Base-by-base conservation (phyloP, 1,140 invertebrate species). In the Gryllus bimaculatus region DNA sequence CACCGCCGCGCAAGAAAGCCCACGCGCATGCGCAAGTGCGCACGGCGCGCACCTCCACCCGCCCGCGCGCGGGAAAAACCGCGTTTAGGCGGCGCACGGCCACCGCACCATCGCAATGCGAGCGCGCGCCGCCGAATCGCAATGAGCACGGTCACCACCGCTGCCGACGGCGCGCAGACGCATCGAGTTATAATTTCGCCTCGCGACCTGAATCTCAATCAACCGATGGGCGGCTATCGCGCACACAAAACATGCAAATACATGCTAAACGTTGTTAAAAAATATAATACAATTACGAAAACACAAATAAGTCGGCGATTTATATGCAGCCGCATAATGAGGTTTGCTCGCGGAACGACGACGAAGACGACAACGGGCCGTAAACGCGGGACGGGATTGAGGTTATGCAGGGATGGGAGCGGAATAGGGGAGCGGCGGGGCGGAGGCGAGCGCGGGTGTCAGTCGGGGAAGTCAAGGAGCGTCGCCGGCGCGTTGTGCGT, bases 241-340 rank as follows among this genome's bases (percentile, higher is more conserved):
- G 10, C 18, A 66, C 1, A 66, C 54, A 13, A 10, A 13, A 18
- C 54, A 66, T 66, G 54, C 54, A 66, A 66, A 66, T 66, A 13
- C 54, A 66, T 66, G 54, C 54, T 10, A 66, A 66, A 66, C 10
- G 54, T 66, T 7, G 54, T 66, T 66, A 66, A 66, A 66, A 39
- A 66, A 66, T 66, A 66, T 66, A 66, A 66, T 66, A 66, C 54
- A 66, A 66, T 66, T 66, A 66, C 54, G 54, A 66, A 66, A 66
- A 66, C 54, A 66, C 54, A 66, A 66, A 66, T 66, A 66, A 66
- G 54, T 66, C 54, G 54, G 54, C 54, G 54, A 3, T 66, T 66
- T 66, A 18, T 66, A 66, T 66, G 54, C 54, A 18, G 18, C 54
- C 18, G 54, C 54, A 66, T 66, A 66, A 66, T 66, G 10, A 7